Percentiles rank a stretch among this genome's conserved stretches.
These are phyloP conservation scores for Malurus alboscapulatus DNA, from an alignment of 2,113 vertebrate species.

Conservation along the genomic window DNA sequence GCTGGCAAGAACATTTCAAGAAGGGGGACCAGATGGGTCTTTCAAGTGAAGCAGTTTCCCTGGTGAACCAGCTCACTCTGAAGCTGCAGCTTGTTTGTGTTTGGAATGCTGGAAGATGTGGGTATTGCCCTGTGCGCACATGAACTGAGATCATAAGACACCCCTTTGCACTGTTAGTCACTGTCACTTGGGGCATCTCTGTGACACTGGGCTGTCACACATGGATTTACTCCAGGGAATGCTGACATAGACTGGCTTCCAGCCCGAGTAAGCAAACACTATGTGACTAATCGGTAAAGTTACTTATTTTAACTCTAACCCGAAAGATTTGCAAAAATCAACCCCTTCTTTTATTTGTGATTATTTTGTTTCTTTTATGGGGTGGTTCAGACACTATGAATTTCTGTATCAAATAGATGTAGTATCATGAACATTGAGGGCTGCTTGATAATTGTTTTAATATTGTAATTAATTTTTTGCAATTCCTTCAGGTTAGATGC, in stretches of 20 bases:
- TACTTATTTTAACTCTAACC: not conserved
- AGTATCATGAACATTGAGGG: not conserved
- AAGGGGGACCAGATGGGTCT: not conserved
- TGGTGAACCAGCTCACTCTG: not conserved
- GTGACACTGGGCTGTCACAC: not conserved
- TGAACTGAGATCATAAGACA: not conserved
- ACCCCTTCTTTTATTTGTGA: not conserved
- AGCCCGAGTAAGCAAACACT: not conserved
- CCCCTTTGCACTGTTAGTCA: not conserved
- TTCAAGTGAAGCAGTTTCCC: not conserved
- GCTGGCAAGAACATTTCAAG: not conserved
- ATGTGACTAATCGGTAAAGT: not conserved
- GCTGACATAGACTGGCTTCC: not conserved
- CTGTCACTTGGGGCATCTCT: not conserved
- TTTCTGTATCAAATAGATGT: not conserved
- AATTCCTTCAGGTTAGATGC: constrained; percentile 27
- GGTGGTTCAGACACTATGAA: not conserved
- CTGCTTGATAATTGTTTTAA: constrained; percentile 9
- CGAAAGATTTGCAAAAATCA: not conserved
- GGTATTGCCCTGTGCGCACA: not conserved
- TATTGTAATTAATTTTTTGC: constrained; percentile 25
- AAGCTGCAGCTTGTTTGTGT: not conserved
- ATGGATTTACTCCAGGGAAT: not conserved
- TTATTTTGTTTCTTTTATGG: not conserved
- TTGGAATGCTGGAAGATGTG: not conserved